These are phyloP conservation scores for Callitettix versicolor DNA, from an alignment of 1,140 invertebrate species.

Conservation along the genomic window DNA sequence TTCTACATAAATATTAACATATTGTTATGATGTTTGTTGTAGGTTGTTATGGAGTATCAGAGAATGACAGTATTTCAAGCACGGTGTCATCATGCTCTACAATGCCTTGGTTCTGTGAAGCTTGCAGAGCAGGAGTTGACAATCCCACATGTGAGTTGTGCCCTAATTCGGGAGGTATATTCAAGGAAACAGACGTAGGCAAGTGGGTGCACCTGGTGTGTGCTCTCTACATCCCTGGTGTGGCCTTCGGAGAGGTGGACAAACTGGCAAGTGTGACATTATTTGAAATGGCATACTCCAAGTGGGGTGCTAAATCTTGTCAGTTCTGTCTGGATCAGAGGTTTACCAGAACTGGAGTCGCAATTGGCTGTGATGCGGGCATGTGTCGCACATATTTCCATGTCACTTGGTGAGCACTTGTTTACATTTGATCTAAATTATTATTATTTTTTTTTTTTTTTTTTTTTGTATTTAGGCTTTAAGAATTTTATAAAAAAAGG, in stretches of 20 bases:
- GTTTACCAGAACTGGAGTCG: slow-evolving; percentile 83
- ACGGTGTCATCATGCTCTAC: slow-evolving; percentile 86
- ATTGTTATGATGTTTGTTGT: slow-evolving; percentile 11
- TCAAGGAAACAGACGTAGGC: slow-evolving; percentile 91
- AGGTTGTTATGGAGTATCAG: slow-evolving; percentile 93
- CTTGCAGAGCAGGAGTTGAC: slow-evolving; percentile 82
- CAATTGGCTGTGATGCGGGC: slow-evolving; percentile 93
- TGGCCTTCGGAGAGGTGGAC: slow-evolving; percentile 91
- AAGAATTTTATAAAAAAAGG: too few relatives aligned
- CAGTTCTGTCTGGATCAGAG: slow-evolving; percentile 77
- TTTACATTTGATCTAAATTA: slow-evolving; percentile 7
- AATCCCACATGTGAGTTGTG: slow-evolving; percentile 82
- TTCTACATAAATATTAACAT: too few relatives aligned
- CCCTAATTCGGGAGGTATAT: slow-evolving; percentile 82
- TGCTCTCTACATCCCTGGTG: slow-evolving; percentile 91
- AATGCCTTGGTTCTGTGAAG: slow-evolving; percentile 97
- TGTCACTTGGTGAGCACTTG: slow-evolving; percentile 72
- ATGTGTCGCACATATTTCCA: slow-evolving; percentile 97
- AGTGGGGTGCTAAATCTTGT: slow-evolving; percentile 86
- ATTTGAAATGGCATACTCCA: slow-evolving; percentile 91
- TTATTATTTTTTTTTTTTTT: too few relatives aligned
- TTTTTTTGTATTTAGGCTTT: too few relatives aligned
- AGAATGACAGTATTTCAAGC: slow-evolving; percentile 79
- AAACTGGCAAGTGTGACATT: slow-evolving; percentile 74
- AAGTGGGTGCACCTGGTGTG: slow-evolving; percentile 98